phyloP scores from a whole-genome alignment of 2,113 vertebrate genomes.

The Antechinus stuartii region DNA sequence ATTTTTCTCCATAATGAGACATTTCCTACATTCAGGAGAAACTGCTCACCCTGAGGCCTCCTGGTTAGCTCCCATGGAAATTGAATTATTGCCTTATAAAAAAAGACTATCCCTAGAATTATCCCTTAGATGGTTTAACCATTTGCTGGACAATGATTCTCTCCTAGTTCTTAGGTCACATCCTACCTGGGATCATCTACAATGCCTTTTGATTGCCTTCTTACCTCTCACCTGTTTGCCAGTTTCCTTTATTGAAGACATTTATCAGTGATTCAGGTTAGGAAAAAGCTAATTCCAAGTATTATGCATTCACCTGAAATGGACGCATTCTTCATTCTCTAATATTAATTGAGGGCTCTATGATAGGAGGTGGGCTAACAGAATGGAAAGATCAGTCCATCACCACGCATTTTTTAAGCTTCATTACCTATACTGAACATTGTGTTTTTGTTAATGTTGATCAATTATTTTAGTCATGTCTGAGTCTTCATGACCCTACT shows the following conservation, averaged over 20 bases:
- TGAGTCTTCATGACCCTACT: too few relatives aligned
- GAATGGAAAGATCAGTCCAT: neutral
- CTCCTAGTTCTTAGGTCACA: neutral
- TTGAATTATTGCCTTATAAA: constrained; percentile 73
- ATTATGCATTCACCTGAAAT: neutral
- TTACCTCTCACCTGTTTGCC: neutral
- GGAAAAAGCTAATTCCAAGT: neutral
- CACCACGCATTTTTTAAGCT: neutral
- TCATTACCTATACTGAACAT: neutral
- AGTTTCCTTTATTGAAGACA: neutral
- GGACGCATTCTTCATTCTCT: neutral
- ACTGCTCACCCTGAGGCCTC: constrained; percentile 67
- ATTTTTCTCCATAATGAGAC: constrained; percentile 64
- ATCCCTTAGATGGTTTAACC: constrained; percentile 68
- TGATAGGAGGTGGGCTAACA: neutral
- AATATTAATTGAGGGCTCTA: neutral
- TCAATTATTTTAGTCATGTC: neutral
- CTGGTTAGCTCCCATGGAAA: constrained; percentile 70
- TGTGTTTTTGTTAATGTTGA: neutral
- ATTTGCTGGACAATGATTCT: constrained; percentile 15
- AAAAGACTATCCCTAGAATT: constrained; percentile 72
- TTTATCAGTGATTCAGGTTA: neutral
- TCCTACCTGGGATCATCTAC: neutral
- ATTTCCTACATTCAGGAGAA: constrained; percentile 67
- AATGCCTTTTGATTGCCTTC: neutral